Evolutionary conservation across 37 sponge, comb jelly and placozoan species (phyloP).

Genomic region (Spongilla lacustris): DNA sequence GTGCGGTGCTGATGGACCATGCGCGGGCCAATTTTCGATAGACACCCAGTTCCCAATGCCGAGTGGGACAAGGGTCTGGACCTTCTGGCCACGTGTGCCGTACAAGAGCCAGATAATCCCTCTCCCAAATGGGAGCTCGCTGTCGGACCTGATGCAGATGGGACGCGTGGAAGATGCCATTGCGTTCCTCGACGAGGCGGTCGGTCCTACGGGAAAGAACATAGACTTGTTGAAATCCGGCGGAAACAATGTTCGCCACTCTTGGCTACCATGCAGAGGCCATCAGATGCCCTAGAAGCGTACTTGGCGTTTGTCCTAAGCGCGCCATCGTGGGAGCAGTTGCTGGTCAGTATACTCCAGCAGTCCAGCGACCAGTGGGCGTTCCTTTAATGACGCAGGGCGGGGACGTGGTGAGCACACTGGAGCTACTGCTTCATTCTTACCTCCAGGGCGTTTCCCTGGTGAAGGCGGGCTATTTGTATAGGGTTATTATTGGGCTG

Average conservation of each 20-base stretch:
- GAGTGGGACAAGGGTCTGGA: constrained; percentile 67
- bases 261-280: constrained; percentile 34
- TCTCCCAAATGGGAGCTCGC: constrained; percentile 79
- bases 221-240: constrained; percentile 33
- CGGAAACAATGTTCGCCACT: constrained; percentile 25
- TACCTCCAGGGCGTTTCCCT: constrained; percentile 58
- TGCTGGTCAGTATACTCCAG: constrained; percentile 60
- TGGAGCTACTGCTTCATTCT: constrained; percentile 56
- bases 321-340: constrained; percentile 47
- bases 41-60: not conserved
- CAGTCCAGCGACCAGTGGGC: constrained; percentile 77
- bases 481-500: constrained; percentile 74
- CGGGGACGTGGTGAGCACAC: constrained; percentile 30
- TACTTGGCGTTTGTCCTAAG: constrained; percentile 63
- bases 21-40: constrained; percentile 7
- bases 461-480: constrained; percentile 74
- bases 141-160: constrained; percentile 56
- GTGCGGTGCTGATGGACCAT: constrained; percentile 7
- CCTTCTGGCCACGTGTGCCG: constrained; percentile 69
- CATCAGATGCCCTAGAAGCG: constrained; percentile 50
- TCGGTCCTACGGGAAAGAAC: constrained; percentile 56
- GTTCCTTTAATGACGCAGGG: constrained; percentile 41
- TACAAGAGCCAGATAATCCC: constrained; percentile 63
- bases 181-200: constrained; percentile 62
- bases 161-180: constrained; percentile 65